Base-by-base conservation (phyloP, 2,888 invertebrate species). In the Macaria notata region DNA sequence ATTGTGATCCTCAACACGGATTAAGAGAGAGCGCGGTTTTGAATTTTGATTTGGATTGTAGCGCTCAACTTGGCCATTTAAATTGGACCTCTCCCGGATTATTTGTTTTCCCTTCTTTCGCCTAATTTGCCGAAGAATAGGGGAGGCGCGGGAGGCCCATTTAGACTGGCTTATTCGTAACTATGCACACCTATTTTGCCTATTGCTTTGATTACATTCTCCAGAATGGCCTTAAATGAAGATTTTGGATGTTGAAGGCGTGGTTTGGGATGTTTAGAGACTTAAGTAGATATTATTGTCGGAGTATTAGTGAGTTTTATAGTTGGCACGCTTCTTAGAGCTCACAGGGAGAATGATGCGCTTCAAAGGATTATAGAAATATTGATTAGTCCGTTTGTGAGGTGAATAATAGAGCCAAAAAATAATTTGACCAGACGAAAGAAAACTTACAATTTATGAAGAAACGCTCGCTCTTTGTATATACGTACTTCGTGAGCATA, bases 1-100 rank as follows among this genome's bases (percentile, higher is more conserved):
- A 91, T 91, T 91, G 91, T 91, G 89, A 89, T 88, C 91, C 88
- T 88, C 88, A 89, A 88, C 88, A 86, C 86, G 91, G 91, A 91
- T 91, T 91, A 90, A 90, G 90, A 90, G 89, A 86, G 88, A 79
- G 88, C 86, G 90, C 88, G 90, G 91, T 91, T 91, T 91, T 89
- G 91, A 91, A 91, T 91, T 91, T 88, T 90, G 91, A 91, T 91
- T 91, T 82, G 88, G 82, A 88, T 86, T 89, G 87, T 88, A 83
- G 81, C 81, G 73, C 75, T 73, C 75, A 76, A 77, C 78, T 73
- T 74, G 81, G 75, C 90, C 83, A 85, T 82, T 78, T 69, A 75
- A 82, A 79, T 80, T 80, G 81, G 90, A 88, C 65, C 89, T 81
- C 77, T 78, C 66, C 65, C 62, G 73, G 78, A 80, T 83, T 86